These are phyloP conservation scores for Lepidotrigona ventralis DNA, from an alignment of 1,140 invertebrate genomes.

Conservation along the genomic window DNA sequence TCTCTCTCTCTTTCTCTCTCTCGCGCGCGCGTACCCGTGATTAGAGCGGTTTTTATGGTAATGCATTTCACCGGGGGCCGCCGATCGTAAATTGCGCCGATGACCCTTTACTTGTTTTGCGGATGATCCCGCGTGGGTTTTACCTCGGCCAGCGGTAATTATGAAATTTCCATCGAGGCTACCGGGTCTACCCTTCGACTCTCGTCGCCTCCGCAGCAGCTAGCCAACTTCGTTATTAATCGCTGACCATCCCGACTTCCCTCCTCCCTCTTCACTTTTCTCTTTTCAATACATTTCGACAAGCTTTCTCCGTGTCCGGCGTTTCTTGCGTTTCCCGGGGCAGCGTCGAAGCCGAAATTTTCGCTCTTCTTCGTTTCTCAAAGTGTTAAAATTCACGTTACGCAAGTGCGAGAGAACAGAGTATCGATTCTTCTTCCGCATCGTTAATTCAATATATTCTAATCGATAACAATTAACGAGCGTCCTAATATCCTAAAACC, in stretches of 20 bases:
- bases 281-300: not conserved
- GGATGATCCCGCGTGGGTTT: conserved; percentile 35
- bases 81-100: conserved; percentile 38
- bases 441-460: no score
- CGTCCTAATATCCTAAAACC: no score
- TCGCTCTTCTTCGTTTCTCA: not conserved
- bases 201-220: no score
- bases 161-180: conserved; percentile 47
- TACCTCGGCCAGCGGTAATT: conserved; percentile 40
- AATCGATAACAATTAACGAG: no score
- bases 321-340: not conserved
- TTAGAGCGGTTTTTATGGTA: conserved; percentile 62
- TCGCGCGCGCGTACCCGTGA: conserved; percentile 46
- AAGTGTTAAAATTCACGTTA: no score
- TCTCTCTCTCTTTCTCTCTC: not conserved
- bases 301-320: not conserved
- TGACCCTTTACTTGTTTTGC: conserved; percentile 49
- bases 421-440: no score
- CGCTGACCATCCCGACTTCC: not conserved
- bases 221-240: conserved; percentile 37
- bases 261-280: not conserved
- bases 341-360: not conserved
- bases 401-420: no score
- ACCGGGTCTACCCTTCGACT: not conserved
- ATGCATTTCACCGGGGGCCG: conserved; percentile 47